These are phyloP conservation scores for Phortica magna DNA, from an alignment of 2,888 invertebrate species.

Conservation along the genomic window DNA sequence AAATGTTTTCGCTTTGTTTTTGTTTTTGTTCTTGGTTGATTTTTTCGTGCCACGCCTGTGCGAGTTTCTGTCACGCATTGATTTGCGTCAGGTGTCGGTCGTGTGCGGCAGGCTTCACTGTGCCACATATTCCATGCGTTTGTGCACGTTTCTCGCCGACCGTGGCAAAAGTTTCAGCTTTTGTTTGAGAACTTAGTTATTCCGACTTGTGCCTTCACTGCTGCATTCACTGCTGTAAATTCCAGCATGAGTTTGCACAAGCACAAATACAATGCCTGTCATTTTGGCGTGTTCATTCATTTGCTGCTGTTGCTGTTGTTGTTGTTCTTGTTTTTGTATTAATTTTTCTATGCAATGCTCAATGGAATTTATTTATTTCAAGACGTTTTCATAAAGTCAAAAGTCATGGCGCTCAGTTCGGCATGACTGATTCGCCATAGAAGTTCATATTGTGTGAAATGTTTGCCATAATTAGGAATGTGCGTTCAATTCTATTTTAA, in stretches of 20 bases:
- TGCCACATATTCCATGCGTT: neutral
- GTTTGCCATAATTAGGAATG: neutral
- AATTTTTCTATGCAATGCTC: neutral
- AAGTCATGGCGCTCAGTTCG: neutral
- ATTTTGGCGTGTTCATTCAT: neutral
- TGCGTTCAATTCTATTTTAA: too few relatives aligned
- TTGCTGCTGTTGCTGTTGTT: neutral
- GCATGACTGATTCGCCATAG: neutral
- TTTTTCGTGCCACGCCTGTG: neutral
- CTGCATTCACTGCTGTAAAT: neutral
- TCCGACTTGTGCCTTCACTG: neutral
- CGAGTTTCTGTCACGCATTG: too few relatives aligned
- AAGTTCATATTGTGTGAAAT: neutral
- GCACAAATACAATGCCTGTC: constrained; percentile 8
- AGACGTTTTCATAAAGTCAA: constrained; percentile 3
- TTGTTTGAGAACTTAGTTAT: constrained; percentile 7
- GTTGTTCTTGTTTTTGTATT: neutral
- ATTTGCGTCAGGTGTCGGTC: too few relatives aligned
- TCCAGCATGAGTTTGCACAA: constrained; percentile 12
- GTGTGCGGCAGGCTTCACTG: neutral
- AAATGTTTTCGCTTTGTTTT: neutral
- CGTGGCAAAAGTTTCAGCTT: neutral
- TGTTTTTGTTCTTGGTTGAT: neutral
- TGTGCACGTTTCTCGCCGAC: neutral
- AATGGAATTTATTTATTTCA: constrained; percentile 9